Percentiles rank a stretch among this genome's conserved stretches.
Evolutionary conservation across 2,888 invertebrate species (phyloP).

Genomic region (Netelia virgata): DNA sequence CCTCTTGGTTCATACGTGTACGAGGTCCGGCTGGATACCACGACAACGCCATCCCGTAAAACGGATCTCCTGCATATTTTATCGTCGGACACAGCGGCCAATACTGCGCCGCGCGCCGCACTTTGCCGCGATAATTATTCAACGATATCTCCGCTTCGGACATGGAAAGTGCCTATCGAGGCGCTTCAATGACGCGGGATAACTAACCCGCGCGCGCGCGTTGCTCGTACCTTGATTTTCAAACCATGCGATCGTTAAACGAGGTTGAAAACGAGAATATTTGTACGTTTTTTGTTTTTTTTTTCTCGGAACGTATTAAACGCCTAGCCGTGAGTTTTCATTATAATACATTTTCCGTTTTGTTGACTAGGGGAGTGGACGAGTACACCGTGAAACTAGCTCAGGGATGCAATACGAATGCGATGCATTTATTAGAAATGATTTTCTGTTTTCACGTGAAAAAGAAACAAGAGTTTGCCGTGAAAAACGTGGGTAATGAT

Average conservation of each 20-base stretch:
- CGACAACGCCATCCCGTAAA: slow-evolving; percentile 26
- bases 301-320: background rate
- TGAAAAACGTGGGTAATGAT: slow-evolving; percentile 13
- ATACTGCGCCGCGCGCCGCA: slow-evolving; percentile 39
- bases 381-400: slow-evolving; percentile 3
- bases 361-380: background rate
- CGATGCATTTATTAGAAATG: background rate
- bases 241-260: background rate
- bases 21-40: slow-evolving; percentile 49
- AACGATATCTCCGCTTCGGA: slow-evolving; percentile 53
- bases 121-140: slow-evolving; percentile 67
- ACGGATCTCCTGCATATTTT: slow-evolving; percentile 61
- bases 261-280: slow-evolving; percentile 20
- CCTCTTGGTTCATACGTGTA: slow-evolving; percentile 21
- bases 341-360: slow-evolving; percentile 11
- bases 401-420: slow-evolving; percentile 2
- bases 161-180: slow-evolving; percentile 27
- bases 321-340: background rate
- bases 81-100: slow-evolving; percentile 46
- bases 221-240: slow-evolving; percentile 15
- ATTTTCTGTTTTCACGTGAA: background rate
- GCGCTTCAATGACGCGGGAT: slow-evolving; percentile 18
- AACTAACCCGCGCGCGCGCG: background rate
- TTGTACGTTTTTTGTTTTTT: background rate
- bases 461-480: slow-evolving; percentile 33